Conservation (phyloP, 2,113 vertebrate species). For the Semnornis frantzii region DNA sequence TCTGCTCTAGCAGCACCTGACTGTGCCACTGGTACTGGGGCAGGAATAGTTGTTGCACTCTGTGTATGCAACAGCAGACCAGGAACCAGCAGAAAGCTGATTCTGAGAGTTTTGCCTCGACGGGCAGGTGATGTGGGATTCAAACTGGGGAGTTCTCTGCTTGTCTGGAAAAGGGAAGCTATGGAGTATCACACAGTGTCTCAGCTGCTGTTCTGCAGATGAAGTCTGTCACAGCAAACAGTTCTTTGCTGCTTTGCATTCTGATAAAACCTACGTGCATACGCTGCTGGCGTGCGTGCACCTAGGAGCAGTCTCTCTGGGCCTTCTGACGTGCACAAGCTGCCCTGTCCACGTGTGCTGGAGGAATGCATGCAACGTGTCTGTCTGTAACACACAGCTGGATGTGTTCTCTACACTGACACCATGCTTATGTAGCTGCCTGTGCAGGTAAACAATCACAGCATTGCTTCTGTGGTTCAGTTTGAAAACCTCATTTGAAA, state of each 20-base stretch:
- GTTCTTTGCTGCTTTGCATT: background rate
- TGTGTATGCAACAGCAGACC: rapidly evolving
- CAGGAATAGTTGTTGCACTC: background rate
- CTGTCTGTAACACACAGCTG: background rate
- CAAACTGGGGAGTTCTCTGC: background rate
- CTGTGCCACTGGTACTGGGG: background rate
- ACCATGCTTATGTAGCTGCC: rapidly evolving
- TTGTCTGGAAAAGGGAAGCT: background rate
- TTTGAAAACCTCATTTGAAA: background rate
- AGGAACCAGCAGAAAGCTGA: background rate
- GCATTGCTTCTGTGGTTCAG: background rate
- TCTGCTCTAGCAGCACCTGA: background rate
- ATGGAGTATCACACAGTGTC: background rate
- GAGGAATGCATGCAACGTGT: background rate
- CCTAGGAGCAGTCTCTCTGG: background rate
- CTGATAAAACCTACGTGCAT: background rate
- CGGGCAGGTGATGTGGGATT: background rate
- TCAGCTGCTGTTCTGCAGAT: background rate
- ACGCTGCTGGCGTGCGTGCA: background rate
- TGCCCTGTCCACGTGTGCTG: background rate
- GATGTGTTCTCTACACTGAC: background rate
- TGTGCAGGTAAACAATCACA: background rate
- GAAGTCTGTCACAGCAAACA: background rate
- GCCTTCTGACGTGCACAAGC: background rate
- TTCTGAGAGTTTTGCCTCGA: background rate